These are phyloP conservation scores for Nemapogon koenigi DNA, from an alignment of 2,888 invertebrate genomes.

Conservation along the genomic window DNA sequence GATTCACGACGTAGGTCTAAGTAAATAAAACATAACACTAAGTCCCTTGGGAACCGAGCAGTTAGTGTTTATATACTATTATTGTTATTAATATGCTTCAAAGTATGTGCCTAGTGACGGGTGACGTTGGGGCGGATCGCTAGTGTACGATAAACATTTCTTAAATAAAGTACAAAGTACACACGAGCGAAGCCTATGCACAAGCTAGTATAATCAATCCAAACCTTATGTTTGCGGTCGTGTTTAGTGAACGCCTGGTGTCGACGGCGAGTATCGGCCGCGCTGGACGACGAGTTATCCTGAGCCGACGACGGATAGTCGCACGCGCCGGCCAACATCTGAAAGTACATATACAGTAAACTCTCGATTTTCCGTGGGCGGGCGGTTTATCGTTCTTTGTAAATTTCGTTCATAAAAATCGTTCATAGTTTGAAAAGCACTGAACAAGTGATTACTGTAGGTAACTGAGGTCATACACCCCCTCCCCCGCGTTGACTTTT, in stretches of 20 bases:
- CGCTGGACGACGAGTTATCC: slow-evolving; percentile 52
- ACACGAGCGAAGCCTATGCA: slow-evolving; percentile 1
- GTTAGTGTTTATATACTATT: slow-evolving; percentile 11
- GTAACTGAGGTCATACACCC: no score
- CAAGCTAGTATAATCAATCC: neutral
- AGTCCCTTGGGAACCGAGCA: no score
- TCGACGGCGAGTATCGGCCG: slow-evolving; percentile 42
- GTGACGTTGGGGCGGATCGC: no score
- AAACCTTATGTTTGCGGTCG: slow-evolving; percentile 53
- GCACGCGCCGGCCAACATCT: slow-evolving; percentile 29
- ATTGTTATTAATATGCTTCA: no score
- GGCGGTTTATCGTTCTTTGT: neutral
- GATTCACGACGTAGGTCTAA: no score
- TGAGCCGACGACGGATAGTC: slow-evolving; percentile 51
- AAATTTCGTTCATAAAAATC: neutral
- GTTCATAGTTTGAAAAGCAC: no score
- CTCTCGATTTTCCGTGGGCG: neutral
- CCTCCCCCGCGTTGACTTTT: no score
- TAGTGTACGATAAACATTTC: no score
- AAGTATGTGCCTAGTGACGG: no score
- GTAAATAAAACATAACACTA: no score
- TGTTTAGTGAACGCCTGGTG: slow-evolving; percentile 49
- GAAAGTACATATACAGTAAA: neutral
- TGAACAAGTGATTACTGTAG: no score
- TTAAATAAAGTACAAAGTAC: slow-evolving; percentile 6